phyloP scores from a whole-genome alignment of 1,140 invertebrate species.

The Sminthurinus signatus region DNA sequence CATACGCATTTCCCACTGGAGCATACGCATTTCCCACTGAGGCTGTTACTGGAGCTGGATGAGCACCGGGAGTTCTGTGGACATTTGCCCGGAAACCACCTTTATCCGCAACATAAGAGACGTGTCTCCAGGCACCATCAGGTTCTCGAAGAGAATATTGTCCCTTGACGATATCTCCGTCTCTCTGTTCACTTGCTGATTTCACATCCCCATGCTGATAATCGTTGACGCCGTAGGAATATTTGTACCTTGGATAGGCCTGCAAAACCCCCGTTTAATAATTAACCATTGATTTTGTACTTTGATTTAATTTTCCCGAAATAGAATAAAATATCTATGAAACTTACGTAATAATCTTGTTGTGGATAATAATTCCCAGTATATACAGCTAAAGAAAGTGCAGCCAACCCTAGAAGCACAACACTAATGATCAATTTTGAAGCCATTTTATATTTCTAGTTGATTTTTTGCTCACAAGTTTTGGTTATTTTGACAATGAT shows the following conservation, averaged over 20 bases:
- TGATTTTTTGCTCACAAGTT: too few relatives aligned
- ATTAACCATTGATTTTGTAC: neutral
- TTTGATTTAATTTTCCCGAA: neutral
- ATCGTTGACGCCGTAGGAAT: constrained; percentile 42
- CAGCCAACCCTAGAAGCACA: too few relatives aligned
- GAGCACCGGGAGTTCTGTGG: constrained; percentile 21
- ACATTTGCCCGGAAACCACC: constrained; percentile 29
- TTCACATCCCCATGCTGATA: constrained; percentile 38
- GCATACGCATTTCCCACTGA: too few relatives aligned
- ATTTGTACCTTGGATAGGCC: constrained; percentile 44
- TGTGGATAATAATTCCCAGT: neutral
- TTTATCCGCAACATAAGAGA: constrained; percentile 2
- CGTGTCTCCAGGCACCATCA: constrained; percentile 32
- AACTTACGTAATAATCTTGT: constrained; percentile 12
- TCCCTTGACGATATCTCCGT: constrained; percentile 46
- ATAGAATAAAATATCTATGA: neutral
- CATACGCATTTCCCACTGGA: too few relatives aligned
- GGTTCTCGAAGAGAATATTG: constrained; percentile 28
- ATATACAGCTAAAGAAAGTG: neutral
- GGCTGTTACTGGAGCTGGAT: too few relatives aligned
- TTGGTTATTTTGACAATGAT: too few relatives aligned
- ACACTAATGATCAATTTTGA: too few relatives aligned
- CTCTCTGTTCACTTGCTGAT: constrained; percentile 40
- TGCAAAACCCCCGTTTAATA: neutral
- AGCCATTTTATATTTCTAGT: too few relatives aligned